Evolutionary conservation across 2,888 invertebrate species (phyloP).

Genomic region (Synergus umbraculus): DNA sequence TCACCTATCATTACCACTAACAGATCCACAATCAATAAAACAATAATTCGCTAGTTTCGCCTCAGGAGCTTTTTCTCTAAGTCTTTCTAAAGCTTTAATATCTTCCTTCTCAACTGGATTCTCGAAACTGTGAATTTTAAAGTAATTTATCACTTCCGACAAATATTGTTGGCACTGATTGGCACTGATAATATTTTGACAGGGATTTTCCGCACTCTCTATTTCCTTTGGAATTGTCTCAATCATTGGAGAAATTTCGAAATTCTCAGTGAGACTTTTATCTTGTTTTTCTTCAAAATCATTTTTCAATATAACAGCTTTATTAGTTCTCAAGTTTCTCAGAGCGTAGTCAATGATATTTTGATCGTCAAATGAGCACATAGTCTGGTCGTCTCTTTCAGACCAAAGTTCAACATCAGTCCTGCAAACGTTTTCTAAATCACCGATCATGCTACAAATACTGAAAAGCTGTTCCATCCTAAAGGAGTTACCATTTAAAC

Average conservation of each 20-base stretch:
- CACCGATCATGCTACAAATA: background rate
- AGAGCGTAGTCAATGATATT: background rate
- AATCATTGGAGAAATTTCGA: background rate
- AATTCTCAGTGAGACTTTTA: background rate
- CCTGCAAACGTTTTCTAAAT: background rate
- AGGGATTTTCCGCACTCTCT: background rate
- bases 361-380: background rate
- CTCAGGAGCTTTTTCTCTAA: background rate
- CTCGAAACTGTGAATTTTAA: background rate
- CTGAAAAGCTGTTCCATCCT: background rate
- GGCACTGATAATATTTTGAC: slow-evolving; percentile 1
- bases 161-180: background rate
- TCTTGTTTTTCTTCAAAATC: background rate
- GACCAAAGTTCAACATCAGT: slow-evolving; percentile 1
- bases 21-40: background rate
- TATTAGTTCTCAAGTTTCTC: background rate
- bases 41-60: background rate
- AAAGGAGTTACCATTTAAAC: background rate
- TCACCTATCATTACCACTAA: background rate
- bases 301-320: background rate
- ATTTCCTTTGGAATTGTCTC: background rate
- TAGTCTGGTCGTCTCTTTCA: background rate
- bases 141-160: background rate
- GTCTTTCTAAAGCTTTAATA: background rate
- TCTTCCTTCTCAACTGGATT: background rate